Conservation (phyloP, 2,797 vertebrate species). For the Lateolabrax maculatus region DNA sequence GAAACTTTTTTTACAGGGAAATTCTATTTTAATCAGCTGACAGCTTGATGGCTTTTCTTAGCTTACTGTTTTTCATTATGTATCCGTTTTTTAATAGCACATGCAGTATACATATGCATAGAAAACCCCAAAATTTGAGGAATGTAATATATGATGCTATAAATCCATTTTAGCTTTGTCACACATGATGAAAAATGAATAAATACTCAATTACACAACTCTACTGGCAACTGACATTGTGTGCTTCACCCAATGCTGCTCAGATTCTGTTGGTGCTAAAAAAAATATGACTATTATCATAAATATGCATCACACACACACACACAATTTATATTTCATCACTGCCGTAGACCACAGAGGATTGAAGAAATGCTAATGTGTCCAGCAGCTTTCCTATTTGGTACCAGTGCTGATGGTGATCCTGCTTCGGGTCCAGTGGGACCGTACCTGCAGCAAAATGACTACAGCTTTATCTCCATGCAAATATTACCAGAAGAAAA, state of each 20-base stretch:
- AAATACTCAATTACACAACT: slow-evolving; percentile 43
- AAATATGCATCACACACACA: slow-evolving; percentile 64
- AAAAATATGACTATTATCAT: slow-evolving; percentile 61
- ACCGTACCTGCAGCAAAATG: slow-evolving; percentile 63
- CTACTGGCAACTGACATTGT: slow-evolving; percentile 35
- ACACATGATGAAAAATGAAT: slow-evolving; percentile 49
- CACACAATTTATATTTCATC: slow-evolving; percentile 68
- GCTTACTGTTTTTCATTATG: not conserved
- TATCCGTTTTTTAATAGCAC: not conserved
- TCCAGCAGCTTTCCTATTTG: slow-evolving; percentile 63
- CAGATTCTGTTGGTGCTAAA: slow-evolving; percentile 29
- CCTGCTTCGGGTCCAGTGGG: slow-evolving; percentile 53
- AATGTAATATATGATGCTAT: slow-evolving; percentile 5
- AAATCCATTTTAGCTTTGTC: slow-evolving; percentile 49
- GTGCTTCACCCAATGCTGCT: slow-evolving; percentile 26
- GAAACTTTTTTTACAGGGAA: not conserved
- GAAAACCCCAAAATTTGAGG: not conserved
- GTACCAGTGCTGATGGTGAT: slow-evolving; percentile 52
- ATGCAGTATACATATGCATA: not conserved
- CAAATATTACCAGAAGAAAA: slow-evolving; percentile 66
- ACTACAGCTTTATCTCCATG: slow-evolving; percentile 48
- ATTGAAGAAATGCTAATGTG: slow-evolving; percentile 75
- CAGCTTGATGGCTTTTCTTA: not conserved
- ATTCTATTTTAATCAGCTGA: not conserved
- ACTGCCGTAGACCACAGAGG: slow-evolving; percentile 56